Base-by-base conservation (phyloP, 2,797 vertebrate species). In the Artibeus lituratus region DNA sequence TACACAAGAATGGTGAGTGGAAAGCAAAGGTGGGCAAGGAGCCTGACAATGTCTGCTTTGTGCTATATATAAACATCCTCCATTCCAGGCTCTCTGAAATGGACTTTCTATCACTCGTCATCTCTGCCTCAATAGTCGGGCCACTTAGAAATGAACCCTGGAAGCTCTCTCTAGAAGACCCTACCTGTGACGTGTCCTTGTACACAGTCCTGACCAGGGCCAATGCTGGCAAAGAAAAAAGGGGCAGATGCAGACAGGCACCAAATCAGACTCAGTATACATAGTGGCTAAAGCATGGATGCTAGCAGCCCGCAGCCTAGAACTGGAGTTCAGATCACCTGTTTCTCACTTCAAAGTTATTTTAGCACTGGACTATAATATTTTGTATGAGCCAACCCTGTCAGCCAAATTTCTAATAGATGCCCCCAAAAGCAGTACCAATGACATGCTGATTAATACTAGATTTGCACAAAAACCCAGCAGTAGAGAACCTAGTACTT, bases 351-450 rank as follows among this genome's bases (percentile, higher is more conserved):
- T 57, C 37, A 69, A 57, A 78, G 49, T 85, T 92, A 93, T 87
- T 92, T 95, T 72, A 94, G 39, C 21, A 29, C 14, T 80, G 29
- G 70, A 62, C 29, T 55, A 26, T 32, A 39, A 80, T 90, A 57
- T 80, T 94, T 91, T 90, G 55, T 44, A 82, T 1, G 29, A 47
- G 21, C 14, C 87, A 94, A 39, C 6, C 32, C 51, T 67, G 39
- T 32, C 42, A 73, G 67, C 16, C 73, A 94, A 49, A 89, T 82
- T 86, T 86, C 59, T 86, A 78, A 73, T 96, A 78, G 53, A n/a
- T 29, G 10, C 3, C 9, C 35, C 16, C 1, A 4, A 67, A 82
- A 80, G 21, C 35, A 91, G 53, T 18, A 76, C 53, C 12, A 86
- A 74, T 29, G 14, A 67, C 53, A 5, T 94, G 35, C 84, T 44